Conservation (phyloP, 1,140 invertebrate genomes). For the Drosophila serrata region DNA sequence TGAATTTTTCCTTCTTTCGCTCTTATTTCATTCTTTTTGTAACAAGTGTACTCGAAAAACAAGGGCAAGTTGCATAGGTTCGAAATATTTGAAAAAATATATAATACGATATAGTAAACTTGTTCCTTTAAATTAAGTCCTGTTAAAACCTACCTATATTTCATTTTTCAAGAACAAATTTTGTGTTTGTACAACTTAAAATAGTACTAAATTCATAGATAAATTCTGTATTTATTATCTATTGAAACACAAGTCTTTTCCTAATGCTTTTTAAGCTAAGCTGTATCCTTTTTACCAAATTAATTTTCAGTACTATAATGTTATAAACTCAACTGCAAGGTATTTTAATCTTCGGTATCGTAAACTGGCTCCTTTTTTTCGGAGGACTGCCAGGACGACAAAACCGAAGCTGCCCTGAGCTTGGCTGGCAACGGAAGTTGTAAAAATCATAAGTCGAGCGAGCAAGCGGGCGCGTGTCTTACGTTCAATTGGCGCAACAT, state of each 20-base stretch:
- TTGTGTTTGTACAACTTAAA: background rate
- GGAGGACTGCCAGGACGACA: conserved; percentile 34
- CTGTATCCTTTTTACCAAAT: background rate
- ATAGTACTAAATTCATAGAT: too few species aligned
- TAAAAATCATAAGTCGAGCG: conserved; percentile 80
- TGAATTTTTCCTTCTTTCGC: conserved; percentile 36
- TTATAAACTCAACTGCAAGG: background rate
- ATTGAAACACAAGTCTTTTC: too few species aligned
- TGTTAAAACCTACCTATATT: background rate
- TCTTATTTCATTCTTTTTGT: background rate
- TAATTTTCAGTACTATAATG: background rate
- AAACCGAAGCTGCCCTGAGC: conserved; percentile 62
- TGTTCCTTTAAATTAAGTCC: background rate
- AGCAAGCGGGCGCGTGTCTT: conserved; percentile 58
- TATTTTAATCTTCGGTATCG: background rate
- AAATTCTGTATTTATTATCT: too few species aligned
- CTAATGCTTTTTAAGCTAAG: background rate
- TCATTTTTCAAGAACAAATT: background rate
- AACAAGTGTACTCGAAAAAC: background rate
- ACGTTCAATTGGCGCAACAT: conserved; percentile 76
- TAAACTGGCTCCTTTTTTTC: background rate
- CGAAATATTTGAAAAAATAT: background rate
- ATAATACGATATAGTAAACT: background rate
- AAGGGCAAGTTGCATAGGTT: background rate
- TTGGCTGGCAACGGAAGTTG: conserved; percentile 73